These are phyloP conservation scores for Hydrozoanthus tunicans DNA, from an alignment of 64 coral and sea anemone genomes.

Conservation along the genomic window DNA sequence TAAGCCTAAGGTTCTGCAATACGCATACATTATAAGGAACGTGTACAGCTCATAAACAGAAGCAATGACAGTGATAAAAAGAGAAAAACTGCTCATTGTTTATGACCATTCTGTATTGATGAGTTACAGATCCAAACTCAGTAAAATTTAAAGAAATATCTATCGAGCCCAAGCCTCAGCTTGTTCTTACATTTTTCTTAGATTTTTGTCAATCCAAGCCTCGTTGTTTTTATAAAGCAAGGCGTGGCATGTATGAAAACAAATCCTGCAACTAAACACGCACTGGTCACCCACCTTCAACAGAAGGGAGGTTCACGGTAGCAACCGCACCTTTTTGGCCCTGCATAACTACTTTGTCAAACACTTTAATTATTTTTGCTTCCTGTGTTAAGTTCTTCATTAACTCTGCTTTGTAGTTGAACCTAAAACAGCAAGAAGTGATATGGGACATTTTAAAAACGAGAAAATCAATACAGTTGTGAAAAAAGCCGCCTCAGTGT, in stretches of 20 bases:
- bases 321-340: constrained; percentile 42
- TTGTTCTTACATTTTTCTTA: too few relatives aligned
- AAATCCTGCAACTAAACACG: background rate
- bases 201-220: too few relatives aligned
- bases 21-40: too few relatives aligned
- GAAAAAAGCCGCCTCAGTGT: background rate
- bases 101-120: too few relatives aligned
- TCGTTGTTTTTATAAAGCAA: too few relatives aligned
- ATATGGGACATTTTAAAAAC: background rate
- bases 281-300: constrained; percentile 44
- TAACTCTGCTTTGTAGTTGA: constrained; percentile 74
- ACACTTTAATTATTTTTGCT: constrained; percentile 66
- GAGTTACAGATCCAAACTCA: too few relatives aligned
- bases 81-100: too few relatives aligned
- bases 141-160: too few relatives aligned
- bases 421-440: constrained; percentile 50
- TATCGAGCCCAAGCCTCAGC: too few relatives aligned
- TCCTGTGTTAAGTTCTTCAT: constrained; percentile 67
- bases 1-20: too few relatives aligned
- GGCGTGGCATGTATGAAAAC: background rate
- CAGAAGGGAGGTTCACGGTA: constrained; percentile 51
- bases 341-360: constrained; percentile 68
- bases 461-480: background rate
- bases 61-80: too few relatives aligned
- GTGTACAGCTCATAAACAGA: too few relatives aligned